Evolutionary conservation across 2,797 vertebrate species (phyloP), one percentile per base, ranked within the genome.

Genomic region (Hapalemur alaotrensis): DNA sequence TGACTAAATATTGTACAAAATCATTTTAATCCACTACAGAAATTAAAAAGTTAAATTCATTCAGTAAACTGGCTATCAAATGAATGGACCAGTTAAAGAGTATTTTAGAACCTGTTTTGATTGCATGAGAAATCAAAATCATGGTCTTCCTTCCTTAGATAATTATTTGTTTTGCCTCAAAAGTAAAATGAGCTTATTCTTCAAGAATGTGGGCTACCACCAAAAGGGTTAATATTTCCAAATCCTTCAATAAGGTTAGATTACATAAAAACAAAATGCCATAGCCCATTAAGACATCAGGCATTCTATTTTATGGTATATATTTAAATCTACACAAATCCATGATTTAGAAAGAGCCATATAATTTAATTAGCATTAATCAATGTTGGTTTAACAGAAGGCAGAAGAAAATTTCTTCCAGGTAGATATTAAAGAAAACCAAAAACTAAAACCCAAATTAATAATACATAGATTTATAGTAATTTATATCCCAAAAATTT

Each of bases 311-410:
- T 87, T 91, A 91, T 82, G 52, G 73, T n/a, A 89, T 59, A 95
- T 96, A 95, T 97, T 89, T 86, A 95, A 96, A 97, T 97, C 91
- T 96, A 91, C 32, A 97, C 43, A 97, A 89, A 67, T 89, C 23
- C 57, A 80, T 54, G 4, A 83, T 89, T 95, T 25, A 83, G 67
- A 97, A 82, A 81, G 43, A 97, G 76, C 20, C 9, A 96, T 90
- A 7, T 65, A 54, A 94, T 82, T 98, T 95, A 95, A 94, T 91
- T 95, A 96, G 84, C 38, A 84, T 59, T 89, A 94, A 72, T 76
- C 65, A 97, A 81, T 46, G 48, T 41, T 50, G 63, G 95, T 92
- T 97, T 96, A 95, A 94, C 83, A 96, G 84, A 89, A 90, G 87
- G 57, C 72, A 95, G 7, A 95, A 90, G 59, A 81, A 95, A 95